These are phyloP conservation scores for Hemiprocne comata DNA, from an alignment of 2,113 vertebrate genomes.

Conservation along the genomic window DNA sequence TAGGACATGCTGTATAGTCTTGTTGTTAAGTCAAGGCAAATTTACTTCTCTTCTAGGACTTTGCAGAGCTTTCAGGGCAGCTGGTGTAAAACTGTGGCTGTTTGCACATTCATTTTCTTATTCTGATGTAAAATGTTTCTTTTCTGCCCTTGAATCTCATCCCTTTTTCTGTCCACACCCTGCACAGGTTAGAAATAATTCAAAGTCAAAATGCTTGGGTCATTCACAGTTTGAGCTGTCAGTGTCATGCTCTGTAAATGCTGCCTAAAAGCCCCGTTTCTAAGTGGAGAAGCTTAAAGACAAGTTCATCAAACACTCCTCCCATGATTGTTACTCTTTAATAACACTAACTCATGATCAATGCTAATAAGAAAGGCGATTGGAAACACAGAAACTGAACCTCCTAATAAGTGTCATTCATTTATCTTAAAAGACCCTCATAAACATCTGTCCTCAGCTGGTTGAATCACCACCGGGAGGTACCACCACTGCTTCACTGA, in stretches of 20 bases:
- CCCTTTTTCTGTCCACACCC: background rate
- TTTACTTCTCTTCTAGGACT: background rate
- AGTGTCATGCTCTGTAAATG: background rate
- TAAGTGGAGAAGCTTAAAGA: background rate
- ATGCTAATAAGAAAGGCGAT: background rate
- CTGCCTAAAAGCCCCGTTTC: background rate
- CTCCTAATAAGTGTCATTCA: background rate
- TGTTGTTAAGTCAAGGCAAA: background rate
- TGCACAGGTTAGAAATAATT: background rate
- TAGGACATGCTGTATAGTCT: background rate
- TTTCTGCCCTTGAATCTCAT: background rate
- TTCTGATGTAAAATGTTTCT: background rate
- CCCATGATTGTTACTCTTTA: background rate
- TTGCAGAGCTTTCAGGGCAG: background rate
- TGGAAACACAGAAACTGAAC: background rate
- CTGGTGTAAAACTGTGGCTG: background rate
- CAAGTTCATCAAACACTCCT: background rate
- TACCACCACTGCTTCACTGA: background rate
- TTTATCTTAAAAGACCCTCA: background rate
- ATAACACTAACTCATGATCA: background rate
- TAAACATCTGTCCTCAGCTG: background rate
- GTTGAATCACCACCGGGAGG: background rate
- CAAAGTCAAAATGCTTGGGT: rapidly evolving
- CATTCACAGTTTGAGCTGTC: background rate
- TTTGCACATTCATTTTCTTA: background rate